Conservation (phyloP, 37 sponge, comb jelly and placozoan genomes). For the Agelas oroides region DNA sequence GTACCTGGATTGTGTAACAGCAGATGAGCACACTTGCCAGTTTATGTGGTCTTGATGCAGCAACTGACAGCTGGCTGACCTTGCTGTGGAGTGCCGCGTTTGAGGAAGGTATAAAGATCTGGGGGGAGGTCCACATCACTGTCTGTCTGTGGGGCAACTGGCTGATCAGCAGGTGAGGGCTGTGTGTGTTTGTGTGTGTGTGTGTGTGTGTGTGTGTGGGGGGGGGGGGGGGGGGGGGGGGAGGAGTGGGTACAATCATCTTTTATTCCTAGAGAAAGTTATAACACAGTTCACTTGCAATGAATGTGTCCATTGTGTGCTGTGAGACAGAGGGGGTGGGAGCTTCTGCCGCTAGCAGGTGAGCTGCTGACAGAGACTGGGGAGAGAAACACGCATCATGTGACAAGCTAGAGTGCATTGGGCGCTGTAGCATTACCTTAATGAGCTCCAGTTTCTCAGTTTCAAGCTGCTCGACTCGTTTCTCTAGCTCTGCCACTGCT, state of each 20-base stretch:
- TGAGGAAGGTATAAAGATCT: not conserved
- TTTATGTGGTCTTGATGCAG: too few species aligned
- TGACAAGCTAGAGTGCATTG: not conserved
- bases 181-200: conserved; percentile 10
- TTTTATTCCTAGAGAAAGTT: too few species aligned
- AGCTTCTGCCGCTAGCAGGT: conserved; percentile 29
- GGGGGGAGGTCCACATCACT: not conserved
- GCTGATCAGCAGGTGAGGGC: not conserved
- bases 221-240: too few species aligned
- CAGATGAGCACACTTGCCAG: too few species aligned
- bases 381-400: not conserved
- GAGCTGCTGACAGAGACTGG: conserved; percentile 70
- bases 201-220: conserved; percentile 13
- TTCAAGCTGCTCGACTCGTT: conserved; percentile 51
- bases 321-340: not conserved
- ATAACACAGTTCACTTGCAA: not conserved
- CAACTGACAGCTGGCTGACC: not conserved
- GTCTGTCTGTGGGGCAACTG: not conserved
- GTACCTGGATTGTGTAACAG: too few species aligned
- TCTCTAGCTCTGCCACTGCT: conserved; percentile 32
- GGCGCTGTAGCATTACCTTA: conserved; percentile 21
- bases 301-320: not conserved
- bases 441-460: conserved; percentile 63
- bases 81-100: not conserved
- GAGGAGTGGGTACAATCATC: too few species aligned